Evolutionary conservation across 35 echinoderm and acorn worm species (phyloP), one percentile per base, ranked within the genome.

Genomic region (Chiridota heheva): DNA sequence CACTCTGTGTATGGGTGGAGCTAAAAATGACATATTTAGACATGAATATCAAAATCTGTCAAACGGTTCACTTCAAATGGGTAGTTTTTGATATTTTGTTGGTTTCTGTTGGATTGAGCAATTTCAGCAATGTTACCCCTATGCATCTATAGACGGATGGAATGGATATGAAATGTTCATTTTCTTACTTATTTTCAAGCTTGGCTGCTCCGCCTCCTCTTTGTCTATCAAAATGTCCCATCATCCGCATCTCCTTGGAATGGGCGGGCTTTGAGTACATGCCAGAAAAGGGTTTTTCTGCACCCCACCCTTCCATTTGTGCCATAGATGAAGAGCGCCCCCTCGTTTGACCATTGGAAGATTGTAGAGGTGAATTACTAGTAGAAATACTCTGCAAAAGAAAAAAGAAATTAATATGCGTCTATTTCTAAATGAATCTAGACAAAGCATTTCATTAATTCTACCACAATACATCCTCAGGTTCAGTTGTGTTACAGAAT

Each of bases 251-350:
- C 20, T 90, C 87, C 81, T 90, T 90, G 20, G 85, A 69, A 13
- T 72, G 37, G 4, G 38, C 72, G 36, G 74, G 40, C 24, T 66
- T 51, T 16, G 78, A 18, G 36, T 84, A 45, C 79, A 84, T 74
- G 69, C 73, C 58, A 7, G 81, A 72, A 47, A 90, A 90, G 8
- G 87, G 87, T 31, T 90, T 90, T 72, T 90, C 87, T 10, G 87
- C 87, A 25, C 87, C 80, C 87, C 87, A 90, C 55, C 70, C 70
- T 67, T 90, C 81, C 17, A 90, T 57, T 58, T 90, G 87, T 0
- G 64, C 70, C 15, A 90, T 72, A 0, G 87, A 90, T 56, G 87
- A 90, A 74, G 87, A 90, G 17, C 87, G 87, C 70, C 87, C 87
- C 63, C 79, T 83, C 42, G n/a, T n/a, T 17, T 69, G 61, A 0